Percentiles rank a stretch among this genome's conserved stretches.
These are phyloP conservation scores for Hyles lineata DNA, from an alignment of 2,888 invertebrate species.

Conservation along the genomic window DNA sequence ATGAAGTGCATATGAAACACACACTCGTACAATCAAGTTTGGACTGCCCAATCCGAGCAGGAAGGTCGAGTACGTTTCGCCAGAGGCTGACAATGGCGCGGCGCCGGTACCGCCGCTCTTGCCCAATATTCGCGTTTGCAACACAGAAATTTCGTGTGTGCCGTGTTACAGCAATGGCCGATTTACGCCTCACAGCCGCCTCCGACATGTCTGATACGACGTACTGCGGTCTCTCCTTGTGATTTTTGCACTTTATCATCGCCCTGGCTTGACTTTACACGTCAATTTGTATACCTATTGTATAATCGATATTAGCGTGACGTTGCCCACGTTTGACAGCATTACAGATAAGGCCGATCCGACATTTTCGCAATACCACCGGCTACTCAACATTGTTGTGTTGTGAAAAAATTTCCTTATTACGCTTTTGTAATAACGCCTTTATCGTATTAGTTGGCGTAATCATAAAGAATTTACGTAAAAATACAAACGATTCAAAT, in stretches of 20 bases:
- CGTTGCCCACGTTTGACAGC: not conserved
- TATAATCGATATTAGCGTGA: not conserved
- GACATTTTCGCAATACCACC: not conserved
- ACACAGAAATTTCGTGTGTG: slow-evolving; percentile 82
- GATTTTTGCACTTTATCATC: not conserved
- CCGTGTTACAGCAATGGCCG: slow-evolving; percentile 71
- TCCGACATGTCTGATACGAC: slow-evolving; percentile 21
- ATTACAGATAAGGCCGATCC: slow-evolving; percentile 4
- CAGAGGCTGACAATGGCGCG: slow-evolving; percentile 80
- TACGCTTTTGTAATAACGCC: slow-evolving; percentile 12
- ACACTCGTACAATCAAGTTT: slow-evolving; percentile 71
- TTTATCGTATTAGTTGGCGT: slow-evolving; percentile 20
- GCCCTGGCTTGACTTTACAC: not conserved
- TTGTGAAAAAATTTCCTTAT: slow-evolving; percentile 15
- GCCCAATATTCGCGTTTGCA: slow-evolving; percentile 77
- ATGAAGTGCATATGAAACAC: slow-evolving; percentile 49
- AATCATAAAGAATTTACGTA: not conserved
- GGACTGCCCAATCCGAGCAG: slow-evolving; percentile 77
- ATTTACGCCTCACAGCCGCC: slow-evolving; percentile 49
- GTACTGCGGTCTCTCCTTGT: not conserved
- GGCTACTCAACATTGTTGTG: slow-evolving; percentile 1
- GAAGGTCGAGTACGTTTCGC: slow-evolving; percentile 80
- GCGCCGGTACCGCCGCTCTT: slow-evolving; percentile 68
- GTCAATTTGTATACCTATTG: not conserved
- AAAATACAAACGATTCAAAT: slow-evolving; percentile 10